Evolutionary conservation across 2,113 vertebrate genomes (phyloP), one percentile per base, ranked within the genome.

Genomic region (Dinomys branickii): DNA sequence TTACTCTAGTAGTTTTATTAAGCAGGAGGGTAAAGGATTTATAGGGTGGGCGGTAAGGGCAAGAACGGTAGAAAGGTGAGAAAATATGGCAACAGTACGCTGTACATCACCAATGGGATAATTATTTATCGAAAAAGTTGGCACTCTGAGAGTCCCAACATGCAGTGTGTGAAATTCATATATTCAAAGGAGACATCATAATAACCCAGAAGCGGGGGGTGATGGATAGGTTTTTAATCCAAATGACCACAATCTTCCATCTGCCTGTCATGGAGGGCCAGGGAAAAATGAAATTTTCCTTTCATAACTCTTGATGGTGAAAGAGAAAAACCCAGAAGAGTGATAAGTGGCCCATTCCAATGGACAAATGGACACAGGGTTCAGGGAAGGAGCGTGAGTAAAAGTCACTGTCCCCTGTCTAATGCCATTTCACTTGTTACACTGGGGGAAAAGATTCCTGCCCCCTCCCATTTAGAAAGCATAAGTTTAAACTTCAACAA

Each of bases 91-190:
- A 98, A 98, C 97, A 86, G 91, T 82, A 93, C 59, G 97, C 98
- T 97, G 97, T 99, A 98, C 92, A 98, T 99, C 98, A 99, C 98
- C 97, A 93, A 93, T 61, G 89, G 96, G 97, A 98, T 98, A 98
- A 99, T 98, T 99, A 98, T 98, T 99, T 99, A 99, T 98, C 98
- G 96, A 97, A 98, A 98, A 98, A 98, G 97, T 98, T 98, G 98
- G 98, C 98, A 97, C 98, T 98, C 98, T 97, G 96, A 95, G 97
- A 97, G 97, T 98, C 98, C 98, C 91, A 98, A 97, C 96, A 94
- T 4, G 58, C 94, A 97, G 95, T 85, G 80, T 95, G 98, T 97
- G 98, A 97, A 98, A 99, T 98, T 99, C 98, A 98, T 98, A 98
- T 98, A 99, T 99, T 99, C 98, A 99, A 99, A 99, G 98, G 98